A percentile compares a stretch with the other conserved stretches of the same genome.
These are phyloP conservation scores for Drosophila busckii DNA, from an alignment of 1,140 invertebrate species.

Conservation along the genomic window DNA sequence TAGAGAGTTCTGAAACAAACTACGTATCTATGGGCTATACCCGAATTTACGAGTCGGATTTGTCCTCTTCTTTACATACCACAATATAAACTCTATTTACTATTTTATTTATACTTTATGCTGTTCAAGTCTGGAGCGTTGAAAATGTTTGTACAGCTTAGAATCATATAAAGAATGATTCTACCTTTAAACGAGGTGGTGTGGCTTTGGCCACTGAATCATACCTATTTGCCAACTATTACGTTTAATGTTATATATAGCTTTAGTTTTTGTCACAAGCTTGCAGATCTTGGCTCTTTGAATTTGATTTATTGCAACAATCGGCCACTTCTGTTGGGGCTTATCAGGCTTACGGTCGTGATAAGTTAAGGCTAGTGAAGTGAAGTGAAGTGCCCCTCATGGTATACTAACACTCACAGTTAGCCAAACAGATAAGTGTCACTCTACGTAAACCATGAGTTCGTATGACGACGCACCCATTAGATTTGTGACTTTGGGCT, in stretches of 20 bases:
- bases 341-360: slow-evolving; percentile 55
- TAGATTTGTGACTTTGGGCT: not conserved
- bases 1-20: too few relatives aligned
- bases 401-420: slow-evolving; percentile 21
- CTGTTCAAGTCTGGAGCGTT: too few relatives aligned
- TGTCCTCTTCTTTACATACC: too few relatives aligned
- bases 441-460: slow-evolving; percentile 34
- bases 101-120: too few relatives aligned
- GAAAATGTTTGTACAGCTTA: too few relatives aligned
- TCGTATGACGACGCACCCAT: slow-evolving; percentile 10
- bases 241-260: not conserved
- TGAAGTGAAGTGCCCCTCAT: not conserved
- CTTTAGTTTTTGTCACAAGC: not conserved
- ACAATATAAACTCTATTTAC: too few relatives aligned
- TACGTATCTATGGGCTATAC: too few relatives aligned
- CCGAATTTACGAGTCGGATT: too few relatives aligned
- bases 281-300: slow-evolving; percentile 19
- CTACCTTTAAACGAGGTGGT: too few relatives aligned
- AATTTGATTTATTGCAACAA: slow-evolving; percentile 33
- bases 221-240: too few relatives aligned
- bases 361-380: slow-evolving; percentile 51
- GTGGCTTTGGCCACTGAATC: too few relatives aligned
- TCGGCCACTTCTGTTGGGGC: slow-evolving; percentile 40
- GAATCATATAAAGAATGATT: too few relatives aligned
- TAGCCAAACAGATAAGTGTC: slow-evolving; percentile 64